phyloP scores from a whole-genome alignment of 2,888 invertebrate genomes.

The Agapostemon virescens region DNA sequence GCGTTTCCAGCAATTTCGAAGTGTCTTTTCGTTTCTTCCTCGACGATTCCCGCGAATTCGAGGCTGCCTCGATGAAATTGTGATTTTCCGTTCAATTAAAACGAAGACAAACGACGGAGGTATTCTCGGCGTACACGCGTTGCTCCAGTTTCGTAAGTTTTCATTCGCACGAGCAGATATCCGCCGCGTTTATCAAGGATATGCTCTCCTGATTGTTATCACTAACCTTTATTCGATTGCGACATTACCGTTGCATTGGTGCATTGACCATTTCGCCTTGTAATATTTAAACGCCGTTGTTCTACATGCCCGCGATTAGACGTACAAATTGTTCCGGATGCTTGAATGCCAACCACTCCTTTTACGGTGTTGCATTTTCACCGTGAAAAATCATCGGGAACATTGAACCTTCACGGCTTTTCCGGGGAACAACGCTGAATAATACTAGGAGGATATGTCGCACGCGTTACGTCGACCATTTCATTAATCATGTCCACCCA shows the following conservation, averaged over 20 bases:
- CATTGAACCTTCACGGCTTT: not conserved
- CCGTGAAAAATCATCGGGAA: not conserved
- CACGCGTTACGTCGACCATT: not conserved
- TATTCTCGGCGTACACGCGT: not conserved
- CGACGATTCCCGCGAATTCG: not conserved
- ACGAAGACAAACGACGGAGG: not conserved
- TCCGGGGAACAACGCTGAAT: not conserved
- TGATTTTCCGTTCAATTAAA: not conserved
- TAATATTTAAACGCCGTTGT: constrained; percentile 18
- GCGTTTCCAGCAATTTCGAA: not conserved
- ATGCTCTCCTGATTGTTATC: constrained; percentile 42
- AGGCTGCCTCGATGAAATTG: not conserved
- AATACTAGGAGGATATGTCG: not conserved
- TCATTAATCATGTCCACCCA: not conserved
- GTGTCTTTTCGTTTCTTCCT: not conserved
- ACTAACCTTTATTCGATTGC: constrained; percentile 38
- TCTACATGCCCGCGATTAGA: not conserved
- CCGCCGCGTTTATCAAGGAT: constrained; percentile 39
- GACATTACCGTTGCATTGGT: constrained; percentile 26
- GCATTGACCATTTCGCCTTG: constrained; percentile 38
- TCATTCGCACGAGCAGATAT: not conserved
- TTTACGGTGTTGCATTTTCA: not conserved
- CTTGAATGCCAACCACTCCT: not conserved
- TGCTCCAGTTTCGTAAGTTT: constrained; percentile 33
- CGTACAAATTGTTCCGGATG: constrained; percentile 18